Base-by-base conservation (phyloP, 53 echinoderm and acorn worm species). In the Holothuria scabra region DNA sequence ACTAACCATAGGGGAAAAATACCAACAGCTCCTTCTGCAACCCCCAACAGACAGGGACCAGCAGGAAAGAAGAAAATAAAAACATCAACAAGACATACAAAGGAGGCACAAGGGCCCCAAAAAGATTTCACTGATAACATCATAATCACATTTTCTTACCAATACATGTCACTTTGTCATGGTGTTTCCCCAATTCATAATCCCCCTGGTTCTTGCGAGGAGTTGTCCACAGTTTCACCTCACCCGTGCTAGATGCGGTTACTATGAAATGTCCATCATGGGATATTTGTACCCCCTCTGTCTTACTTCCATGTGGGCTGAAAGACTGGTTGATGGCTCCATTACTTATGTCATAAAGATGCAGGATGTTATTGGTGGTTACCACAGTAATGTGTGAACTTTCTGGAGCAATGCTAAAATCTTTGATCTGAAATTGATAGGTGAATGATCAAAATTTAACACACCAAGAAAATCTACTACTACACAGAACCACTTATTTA, bases 191-290 rank as follows among this genome's bases (percentile, higher is more conserved):
- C 13, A 81, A 78, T 7, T 82, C 89, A 0, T 81, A 74, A 5
- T 85, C 80, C 44, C 89, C 89, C 33, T 90, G 82, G 64, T 90
- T 87, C 18, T 82, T 85, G 14, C 93, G 92, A 46, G 92, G 92
- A 64, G 94, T 89, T 28, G 92, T 85, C 91, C 99, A 95, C 14
- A 95, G 93, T 57, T 89, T 71, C 2, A 99, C 80, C 55, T 90
- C 82, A 13, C 94, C 92, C 26, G 95, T 94, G n/a, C 79, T 22
- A 6, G 93, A 90, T 9, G 94, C 89, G 4, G 99, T 89, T 58
- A 99, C 84, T 56, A 99, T 49, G 67, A 99, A 99, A 61, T 95
- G 91, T 52, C 94, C 95, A 62, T 99, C 93, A 18, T 88, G 85
- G 19, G 94, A 92, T 46, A 94, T 86, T 49, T 86, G 57, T 4